Evolutionary conservation across 2,113 vertebrate genomes (phyloP).

Genomic region (Cheirogaleus medius): DNA sequence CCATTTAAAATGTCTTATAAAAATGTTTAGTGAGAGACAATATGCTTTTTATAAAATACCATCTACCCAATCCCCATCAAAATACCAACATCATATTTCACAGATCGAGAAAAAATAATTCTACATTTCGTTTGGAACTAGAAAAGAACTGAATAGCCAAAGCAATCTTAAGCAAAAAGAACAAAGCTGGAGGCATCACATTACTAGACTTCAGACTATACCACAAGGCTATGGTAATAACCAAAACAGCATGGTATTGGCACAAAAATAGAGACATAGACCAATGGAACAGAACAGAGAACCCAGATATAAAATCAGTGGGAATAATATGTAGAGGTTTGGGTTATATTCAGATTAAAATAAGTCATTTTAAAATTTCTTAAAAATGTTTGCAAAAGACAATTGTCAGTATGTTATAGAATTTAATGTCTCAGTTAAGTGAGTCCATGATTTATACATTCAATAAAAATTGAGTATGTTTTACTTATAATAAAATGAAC

Average conservation of each 20-base stretch:
- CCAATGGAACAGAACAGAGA: too few species aligned
- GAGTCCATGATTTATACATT: not conserved
- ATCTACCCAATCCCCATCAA: not conserved
- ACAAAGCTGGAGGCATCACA: too few species aligned
- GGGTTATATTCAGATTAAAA: not conserved
- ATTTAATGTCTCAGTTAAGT: not conserved
- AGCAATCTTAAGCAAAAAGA: too few species aligned
- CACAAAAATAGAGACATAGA: too few species aligned
- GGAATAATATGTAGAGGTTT: not conserved
- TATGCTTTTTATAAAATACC: not conserved
- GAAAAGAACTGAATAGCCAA: too few species aligned
- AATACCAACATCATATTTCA: too few species aligned
- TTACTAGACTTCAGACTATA: too few species aligned
- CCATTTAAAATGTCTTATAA: not conserved
- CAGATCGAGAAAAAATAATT: too few species aligned
- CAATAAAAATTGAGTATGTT: not conserved
- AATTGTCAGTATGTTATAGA: not conserved
- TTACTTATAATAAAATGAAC: not conserved
- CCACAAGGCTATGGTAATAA: too few species aligned
- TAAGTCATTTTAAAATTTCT: not conserved
- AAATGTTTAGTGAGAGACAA: not conserved
- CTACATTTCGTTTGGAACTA: too few species aligned
- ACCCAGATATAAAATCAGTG: not conserved
- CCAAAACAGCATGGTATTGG: too few species aligned
- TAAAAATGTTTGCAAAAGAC: constrained; percentile 19